A percentile compares a stretch with the other conserved stretches of the same genome.
Evolutionary conservation across 2,113 vertebrate species (phyloP).

Genomic region (Pitta sordida): DNA sequence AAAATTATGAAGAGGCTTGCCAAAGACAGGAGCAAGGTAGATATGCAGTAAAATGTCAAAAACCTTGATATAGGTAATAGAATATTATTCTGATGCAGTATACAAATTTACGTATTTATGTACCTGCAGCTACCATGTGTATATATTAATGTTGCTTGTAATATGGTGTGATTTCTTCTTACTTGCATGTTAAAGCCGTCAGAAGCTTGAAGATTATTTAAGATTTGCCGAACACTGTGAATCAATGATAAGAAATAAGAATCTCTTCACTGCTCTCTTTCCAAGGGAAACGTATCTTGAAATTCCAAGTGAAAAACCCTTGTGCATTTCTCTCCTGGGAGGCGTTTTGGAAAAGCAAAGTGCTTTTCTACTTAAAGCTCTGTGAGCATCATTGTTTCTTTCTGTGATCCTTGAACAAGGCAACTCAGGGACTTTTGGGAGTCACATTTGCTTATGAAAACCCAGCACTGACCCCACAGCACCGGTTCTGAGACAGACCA

Average conservation of each 20-base stretch:
- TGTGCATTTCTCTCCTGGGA: neutral
- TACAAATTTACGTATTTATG: neutral
- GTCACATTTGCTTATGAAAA: neutral
- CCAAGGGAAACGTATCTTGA: neutral
- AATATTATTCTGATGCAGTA: neutral
- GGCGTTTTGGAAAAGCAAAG: neutral
- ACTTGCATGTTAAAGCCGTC: neutral
- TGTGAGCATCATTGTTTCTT: neutral
- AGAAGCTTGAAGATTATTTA: neutral
- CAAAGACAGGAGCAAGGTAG: neutral
- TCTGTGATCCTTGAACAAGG: neutral
- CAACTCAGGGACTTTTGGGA: neutral
- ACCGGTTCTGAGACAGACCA: rapidly evolving
- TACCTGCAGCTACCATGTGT: neutral
- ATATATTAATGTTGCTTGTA: neutral
- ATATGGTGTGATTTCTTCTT: neutral
- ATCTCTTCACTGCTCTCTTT: neutral
- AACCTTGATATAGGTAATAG: neutral
- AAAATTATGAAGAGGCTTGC: neutral
- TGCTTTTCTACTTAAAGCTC: neutral
- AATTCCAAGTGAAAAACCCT: neutral
- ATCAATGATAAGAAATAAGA: neutral
- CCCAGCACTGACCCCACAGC: neutral
- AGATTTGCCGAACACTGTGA: neutral
- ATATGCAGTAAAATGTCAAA: neutral